Percentiles rank a stretch among this genome's conserved stretches.
phyloP scores from a whole-genome alignment of 2,888 invertebrate species.

The Didymodactylos carnosus region DNA sequence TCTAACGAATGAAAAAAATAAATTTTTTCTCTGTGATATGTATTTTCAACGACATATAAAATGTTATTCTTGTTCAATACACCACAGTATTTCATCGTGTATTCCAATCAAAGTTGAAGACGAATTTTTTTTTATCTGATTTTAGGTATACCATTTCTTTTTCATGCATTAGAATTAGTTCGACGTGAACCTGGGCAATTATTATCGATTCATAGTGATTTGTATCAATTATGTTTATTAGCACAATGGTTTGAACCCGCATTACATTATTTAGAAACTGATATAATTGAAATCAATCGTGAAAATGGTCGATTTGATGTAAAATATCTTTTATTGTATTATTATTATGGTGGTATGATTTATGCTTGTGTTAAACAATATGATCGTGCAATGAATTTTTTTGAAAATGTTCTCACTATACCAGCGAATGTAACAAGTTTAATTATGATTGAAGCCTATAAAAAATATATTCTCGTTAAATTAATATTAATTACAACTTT shows the following conservation, averaged over 20 bases:
- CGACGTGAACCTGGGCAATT: conserved; percentile 41
- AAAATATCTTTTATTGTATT: conserved; percentile 73
- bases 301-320: conserved; percentile 59
- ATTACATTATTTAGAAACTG: conserved; percentile 62
- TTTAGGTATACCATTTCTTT: not conserved
- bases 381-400: conserved; percentile 75
- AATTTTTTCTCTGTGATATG: too few species aligned
- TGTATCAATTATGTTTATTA: conserved; percentile 62
- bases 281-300: conserved; percentile 67
- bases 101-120: too few species aligned
- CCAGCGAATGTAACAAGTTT: conserved; percentile 68
- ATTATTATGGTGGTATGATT: conserved; percentile 93
- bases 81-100: too few species aligned
- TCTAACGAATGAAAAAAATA: too few species aligned
- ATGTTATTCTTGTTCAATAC: too few species aligned
- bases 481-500: conserved; percentile 63
- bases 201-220: conserved; percentile 76
- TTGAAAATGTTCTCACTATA: conserved; percentile 44
- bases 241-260: conserved; percentile 80
- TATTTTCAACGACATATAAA: too few species aligned
- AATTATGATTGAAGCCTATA: conserved; percentile 89
- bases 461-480: conserved; percentile 79
- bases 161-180: not conserved
- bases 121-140: not conserved
- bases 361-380: conserved; percentile 78